Evolutionary conservation across 1,140 invertebrate species (phyloP).

Genomic region (Homalodisca vitripennis): DNA sequence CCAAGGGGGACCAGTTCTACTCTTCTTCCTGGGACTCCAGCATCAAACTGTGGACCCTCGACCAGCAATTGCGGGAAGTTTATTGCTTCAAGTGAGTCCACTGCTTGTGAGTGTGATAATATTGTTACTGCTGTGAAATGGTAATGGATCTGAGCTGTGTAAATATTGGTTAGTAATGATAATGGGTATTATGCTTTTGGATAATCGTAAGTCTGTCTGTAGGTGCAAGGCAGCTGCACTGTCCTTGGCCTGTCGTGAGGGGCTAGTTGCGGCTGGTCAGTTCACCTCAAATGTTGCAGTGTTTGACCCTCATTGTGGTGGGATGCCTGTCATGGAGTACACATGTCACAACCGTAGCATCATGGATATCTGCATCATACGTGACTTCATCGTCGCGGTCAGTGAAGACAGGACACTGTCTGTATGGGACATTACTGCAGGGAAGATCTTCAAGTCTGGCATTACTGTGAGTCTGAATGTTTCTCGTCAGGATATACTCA

Average conservation of each 20-base stretch:
- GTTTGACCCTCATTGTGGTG: slow-evolving; percentile 12
- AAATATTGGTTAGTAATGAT: no score
- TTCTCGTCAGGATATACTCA: no score
- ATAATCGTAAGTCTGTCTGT: background rate
- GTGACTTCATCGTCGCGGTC: slow-evolving; percentile 26
- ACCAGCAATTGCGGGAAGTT: background rate
- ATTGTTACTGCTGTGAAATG: no score
- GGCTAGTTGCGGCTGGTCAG: background rate
- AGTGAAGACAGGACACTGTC: slow-evolving; percentile 32
- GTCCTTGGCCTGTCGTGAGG: background rate
- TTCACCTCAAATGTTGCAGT: background rate
- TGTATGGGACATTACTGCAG: slow-evolving; percentile 24
- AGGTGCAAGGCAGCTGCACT: slow-evolving; percentile 20
- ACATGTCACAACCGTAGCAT: slow-evolving; percentile 4
- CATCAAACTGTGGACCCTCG: slow-evolving; percentile 10
- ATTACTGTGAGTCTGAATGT: background rate
- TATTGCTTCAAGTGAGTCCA: background rate
- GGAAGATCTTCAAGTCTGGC: slow-evolving; percentile 4
- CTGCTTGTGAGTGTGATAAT: no score
- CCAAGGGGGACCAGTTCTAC: background rate
- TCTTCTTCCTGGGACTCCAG: background rate
- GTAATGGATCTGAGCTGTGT: no score
- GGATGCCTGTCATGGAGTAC: background rate
- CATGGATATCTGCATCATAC: background rate
- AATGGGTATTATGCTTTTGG: background rate